Evolutionary conservation across 2,888 invertebrate species (phyloP).

Genomic region (Phortica magna): DNA sequence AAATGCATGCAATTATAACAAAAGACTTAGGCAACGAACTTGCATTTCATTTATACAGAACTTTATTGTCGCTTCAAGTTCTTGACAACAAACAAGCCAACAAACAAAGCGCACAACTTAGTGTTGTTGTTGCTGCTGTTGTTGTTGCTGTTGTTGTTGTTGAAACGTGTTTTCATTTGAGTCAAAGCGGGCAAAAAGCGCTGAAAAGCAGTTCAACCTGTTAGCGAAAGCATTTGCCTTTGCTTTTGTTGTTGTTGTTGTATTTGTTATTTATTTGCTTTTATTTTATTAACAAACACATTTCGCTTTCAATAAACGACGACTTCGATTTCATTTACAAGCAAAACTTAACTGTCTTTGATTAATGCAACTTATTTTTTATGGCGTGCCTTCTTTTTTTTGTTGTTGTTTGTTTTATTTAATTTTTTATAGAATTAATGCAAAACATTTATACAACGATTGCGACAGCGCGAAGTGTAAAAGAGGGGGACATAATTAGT

Average conservation of each 20-base stretch:
- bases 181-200: neutral
- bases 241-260: neutral
- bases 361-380: neutral
- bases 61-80: neutral
- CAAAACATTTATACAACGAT: neutral
- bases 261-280: neutral
- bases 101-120: too few relatives aligned
- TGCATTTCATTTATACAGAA: constrained; percentile 31
- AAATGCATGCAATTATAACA: constrained; percentile 32
- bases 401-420: neutral
- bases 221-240: neutral
- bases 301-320: neutral
- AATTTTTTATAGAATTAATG: neutral
- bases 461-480: neutral
- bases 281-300: too few relatives aligned
- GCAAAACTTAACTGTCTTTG: neutral
- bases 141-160: too few relatives aligned
- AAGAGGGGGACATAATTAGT: neutral
- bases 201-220: constrained; percentile 4
- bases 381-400: neutral
- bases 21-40: constrained; percentile 48
- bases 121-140: too few relatives aligned
- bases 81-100: too few relatives aligned
- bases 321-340: neutral
- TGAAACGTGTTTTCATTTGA: neutral